A percentile compares a stretch with the other conserved stretches of the same genome.
Conservation (phyloP, 2,113 vertebrate genomes). For the Gobio gobio region DNA sequence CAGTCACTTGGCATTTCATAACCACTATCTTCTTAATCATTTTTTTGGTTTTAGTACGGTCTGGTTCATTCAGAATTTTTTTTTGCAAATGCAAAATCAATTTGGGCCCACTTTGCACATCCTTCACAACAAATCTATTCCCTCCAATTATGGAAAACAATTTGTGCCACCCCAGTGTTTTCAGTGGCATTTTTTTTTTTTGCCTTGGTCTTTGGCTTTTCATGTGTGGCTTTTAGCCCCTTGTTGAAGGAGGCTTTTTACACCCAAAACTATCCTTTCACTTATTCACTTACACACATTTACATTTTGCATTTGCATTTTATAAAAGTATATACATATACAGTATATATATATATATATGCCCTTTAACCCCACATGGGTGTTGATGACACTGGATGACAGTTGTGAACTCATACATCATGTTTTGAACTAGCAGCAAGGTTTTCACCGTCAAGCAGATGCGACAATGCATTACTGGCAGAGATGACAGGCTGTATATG, state of each 20-base stretch:
- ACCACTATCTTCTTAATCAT: background rate
- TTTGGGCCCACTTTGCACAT: background rate
- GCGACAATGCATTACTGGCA: background rate
- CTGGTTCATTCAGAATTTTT: background rate
- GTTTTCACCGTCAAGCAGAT: constrained; percentile 7
- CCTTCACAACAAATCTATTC: background rate
- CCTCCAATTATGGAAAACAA: background rate
- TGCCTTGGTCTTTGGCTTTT: background rate
- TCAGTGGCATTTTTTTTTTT: background rate
- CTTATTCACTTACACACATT: background rate
- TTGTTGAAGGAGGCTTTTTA: background rate
- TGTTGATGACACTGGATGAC: background rate
- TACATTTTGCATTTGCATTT: no score
- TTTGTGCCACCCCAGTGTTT: background rate
- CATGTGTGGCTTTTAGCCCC: background rate
- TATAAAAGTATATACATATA: no score
- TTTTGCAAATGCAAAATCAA: background rate
- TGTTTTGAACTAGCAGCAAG: constrained; percentile 22
- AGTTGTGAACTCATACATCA: constrained; percentile 19
- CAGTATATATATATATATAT: no score
- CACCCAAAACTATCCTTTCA: background rate
- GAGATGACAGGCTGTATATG: constrained; percentile 27
- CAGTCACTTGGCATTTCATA: background rate
- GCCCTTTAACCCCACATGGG: background rate
- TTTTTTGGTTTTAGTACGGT: background rate